Conservation (phyloP, 2,888 invertebrate genomes). For the Ormyrus labotus region DNA sequence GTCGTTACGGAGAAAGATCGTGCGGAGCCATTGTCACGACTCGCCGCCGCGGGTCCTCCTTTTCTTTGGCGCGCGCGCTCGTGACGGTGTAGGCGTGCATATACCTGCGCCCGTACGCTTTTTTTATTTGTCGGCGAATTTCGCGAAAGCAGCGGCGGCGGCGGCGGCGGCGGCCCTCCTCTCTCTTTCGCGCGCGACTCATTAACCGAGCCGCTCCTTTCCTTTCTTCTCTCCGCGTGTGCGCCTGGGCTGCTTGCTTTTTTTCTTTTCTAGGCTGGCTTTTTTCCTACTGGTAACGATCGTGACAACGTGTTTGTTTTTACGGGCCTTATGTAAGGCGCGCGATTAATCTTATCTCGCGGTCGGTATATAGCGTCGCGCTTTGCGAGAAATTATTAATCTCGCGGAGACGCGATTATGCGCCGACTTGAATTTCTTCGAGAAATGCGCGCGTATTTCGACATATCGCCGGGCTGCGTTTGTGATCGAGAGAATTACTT, state of each 20-base stretch:
- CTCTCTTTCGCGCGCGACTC: slow-evolving; percentile 16
- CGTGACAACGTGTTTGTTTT: slow-evolving; percentile 38
- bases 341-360: slow-evolving; percentile 42
- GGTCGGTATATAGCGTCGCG: background rate
- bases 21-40: slow-evolving; percentile 29
- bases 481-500: too few relatives aligned
- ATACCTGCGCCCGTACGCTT: background rate
- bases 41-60: slow-evolving; percentile 26
- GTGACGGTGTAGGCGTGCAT: background rate
- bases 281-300: slow-evolving; percentile 2
- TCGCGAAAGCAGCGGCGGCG: background rate
- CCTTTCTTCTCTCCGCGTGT: background rate
- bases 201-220: slow-evolving; percentile 8
- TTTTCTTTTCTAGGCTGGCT: background rate
- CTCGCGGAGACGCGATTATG: slow-evolving; percentile 6
- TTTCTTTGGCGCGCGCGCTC: background rate
- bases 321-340: slow-evolving; percentile 35
- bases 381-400: slow-evolving; percentile 40
- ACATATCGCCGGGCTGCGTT: too few relatives aligned
- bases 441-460: background rate
- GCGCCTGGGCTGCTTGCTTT: too few relatives aligned
- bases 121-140: slow-evolving; percentile 7
- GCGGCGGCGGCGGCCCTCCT: background rate
- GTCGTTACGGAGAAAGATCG: slow-evolving; percentile 14
- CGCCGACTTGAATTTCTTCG: slow-evolving; percentile 2